Evolutionary conservation across 2,797 vertebrate species (phyloP), one percentile per base, ranked within the genome.

Genomic region (Cyprinodon diabolis): DNA sequence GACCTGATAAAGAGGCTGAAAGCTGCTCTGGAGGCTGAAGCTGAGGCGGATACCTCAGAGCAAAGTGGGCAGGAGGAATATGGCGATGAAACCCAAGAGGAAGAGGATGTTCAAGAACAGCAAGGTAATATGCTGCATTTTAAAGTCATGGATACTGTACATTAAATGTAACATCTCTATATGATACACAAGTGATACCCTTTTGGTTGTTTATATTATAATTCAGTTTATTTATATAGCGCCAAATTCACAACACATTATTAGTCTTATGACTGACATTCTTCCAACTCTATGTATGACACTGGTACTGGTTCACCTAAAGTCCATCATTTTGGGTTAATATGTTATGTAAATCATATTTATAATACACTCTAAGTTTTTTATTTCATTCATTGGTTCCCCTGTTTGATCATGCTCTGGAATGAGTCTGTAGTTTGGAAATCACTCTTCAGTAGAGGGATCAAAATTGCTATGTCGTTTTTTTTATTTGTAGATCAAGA

Each of bases 1-100:
- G 96, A 98, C 23, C 93, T 98, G 76, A 97, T 97, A 92, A 96
- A 97, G 91, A 90, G 97, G 63, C 95, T 98, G 78, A 96, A 93
- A 91, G 92, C 94, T 76, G 95, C 95, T 2, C 82, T 96, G 80
- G 94, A 96, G 82, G 92, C 95, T 54, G 95, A 96, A 81, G 83
- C 82, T 4, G 75, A 82, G 76, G 90, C 81, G 13, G 94, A 94
- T 76, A 73, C 84, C 56, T 11, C 83, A 0, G 90, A 79, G 56
- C 75, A 74, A 6, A 88, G 47, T 3, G 69, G 56, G 2, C 65
- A 75, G 23, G 86, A 85, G 0, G 89, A 86, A 0, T 76, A 23
- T 62, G 1, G 17, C 1, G 35, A 86, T 47, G 87, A 89, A 56
- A 47, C 15, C 6, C 75, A 57, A 1, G 87, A 68, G 0, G 70